These are phyloP conservation scores for Acanthurus tractus DNA, from an alignment of 2,797 vertebrate species.

Conservation along the genomic window DNA sequence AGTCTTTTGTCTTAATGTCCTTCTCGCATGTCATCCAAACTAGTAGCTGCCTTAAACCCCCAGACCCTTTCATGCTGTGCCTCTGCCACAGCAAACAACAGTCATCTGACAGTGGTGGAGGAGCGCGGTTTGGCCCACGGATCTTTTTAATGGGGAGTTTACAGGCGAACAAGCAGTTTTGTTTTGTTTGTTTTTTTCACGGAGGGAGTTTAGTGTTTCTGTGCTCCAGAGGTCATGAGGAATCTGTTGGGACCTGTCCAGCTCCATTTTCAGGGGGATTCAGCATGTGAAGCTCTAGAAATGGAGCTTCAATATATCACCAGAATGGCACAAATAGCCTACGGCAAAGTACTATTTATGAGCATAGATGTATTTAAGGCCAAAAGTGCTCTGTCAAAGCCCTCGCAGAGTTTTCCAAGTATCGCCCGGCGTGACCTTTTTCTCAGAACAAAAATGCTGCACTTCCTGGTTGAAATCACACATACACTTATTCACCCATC, in stretches of 20 bases:
- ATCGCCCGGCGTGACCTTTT: conserved; percentile 63
- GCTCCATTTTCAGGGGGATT: conserved; percentile 48
- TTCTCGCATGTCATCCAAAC: conserved; percentile 69
- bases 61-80: conserved; percentile 62
- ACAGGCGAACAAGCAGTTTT: conserved; percentile 55
- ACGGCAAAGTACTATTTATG: conserved; percentile 58
- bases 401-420: conserved; percentile 56
- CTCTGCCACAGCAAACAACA: conserved; percentile 67
- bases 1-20: conserved; percentile 63
- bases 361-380: conserved; percentile 56
- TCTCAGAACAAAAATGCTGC: conserved; percentile 44
- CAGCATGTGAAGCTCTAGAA: conserved; percentile 25
- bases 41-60: conserved; percentile 77
- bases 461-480: conserved; percentile 37
- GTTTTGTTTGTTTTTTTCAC: conserved; percentile 10
- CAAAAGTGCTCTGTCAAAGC: conserved; percentile 48
- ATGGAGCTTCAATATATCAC: conserved; percentile 48
- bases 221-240: conserved; percentile 55
- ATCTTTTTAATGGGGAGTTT: conserved; percentile 69
- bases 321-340: conserved; percentile 47
- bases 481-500: conserved; percentile 52
- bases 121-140: conserved; percentile 60
- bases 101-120: conserved; percentile 58
- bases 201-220: conserved; percentile 56
- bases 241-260: conserved; percentile 58